phyloP scores from a whole-genome alignment of 2,797 vertebrate genomes.

The Eospalax fontanierii region DNA sequence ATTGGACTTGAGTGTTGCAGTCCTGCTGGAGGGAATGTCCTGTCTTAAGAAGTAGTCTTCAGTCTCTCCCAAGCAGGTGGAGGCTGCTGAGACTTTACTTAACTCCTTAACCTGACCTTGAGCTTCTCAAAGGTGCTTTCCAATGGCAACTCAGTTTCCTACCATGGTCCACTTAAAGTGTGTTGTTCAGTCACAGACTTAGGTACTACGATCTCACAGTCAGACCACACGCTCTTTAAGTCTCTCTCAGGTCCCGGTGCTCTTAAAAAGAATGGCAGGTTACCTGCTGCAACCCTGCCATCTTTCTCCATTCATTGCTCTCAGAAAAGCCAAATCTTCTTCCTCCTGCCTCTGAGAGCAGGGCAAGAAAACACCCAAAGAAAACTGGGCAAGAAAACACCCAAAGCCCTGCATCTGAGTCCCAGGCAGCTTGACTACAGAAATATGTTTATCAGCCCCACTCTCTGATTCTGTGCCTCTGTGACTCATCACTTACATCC shows the following conservation, averaged over 20 bases:
- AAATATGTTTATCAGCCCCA: not conserved
- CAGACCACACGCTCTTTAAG: not conserved
- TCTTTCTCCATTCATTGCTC: not conserved
- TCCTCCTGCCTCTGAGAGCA: not conserved
- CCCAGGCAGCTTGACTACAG: not conserved
- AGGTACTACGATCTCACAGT: not conserved
- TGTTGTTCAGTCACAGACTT: not conserved
- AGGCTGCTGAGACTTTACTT: not conserved
- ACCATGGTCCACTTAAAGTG: not conserved
- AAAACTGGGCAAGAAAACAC: not conserved
- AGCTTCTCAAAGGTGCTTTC: not conserved
- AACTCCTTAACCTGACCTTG: not conserved
- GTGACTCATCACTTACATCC: not conserved
- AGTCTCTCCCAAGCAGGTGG: not conserved
- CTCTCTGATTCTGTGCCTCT: not conserved
- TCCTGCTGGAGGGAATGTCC: not conserved
- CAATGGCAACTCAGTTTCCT: not conserved
- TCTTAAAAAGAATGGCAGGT: not conserved
- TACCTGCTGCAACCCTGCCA: too few relatives aligned
- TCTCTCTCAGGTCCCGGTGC: not conserved
- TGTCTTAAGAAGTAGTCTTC: not conserved
- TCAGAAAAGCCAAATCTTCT: not conserved
- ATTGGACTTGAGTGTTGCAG: rapidly evolving
- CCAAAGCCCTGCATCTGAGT: not conserved
- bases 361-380: not conserved